Evolutionary conservation across 2,113 vertebrate species (phyloP), one percentile per base, ranked within the genome.

Genomic region (Leptocoma aspasia): DNA sequence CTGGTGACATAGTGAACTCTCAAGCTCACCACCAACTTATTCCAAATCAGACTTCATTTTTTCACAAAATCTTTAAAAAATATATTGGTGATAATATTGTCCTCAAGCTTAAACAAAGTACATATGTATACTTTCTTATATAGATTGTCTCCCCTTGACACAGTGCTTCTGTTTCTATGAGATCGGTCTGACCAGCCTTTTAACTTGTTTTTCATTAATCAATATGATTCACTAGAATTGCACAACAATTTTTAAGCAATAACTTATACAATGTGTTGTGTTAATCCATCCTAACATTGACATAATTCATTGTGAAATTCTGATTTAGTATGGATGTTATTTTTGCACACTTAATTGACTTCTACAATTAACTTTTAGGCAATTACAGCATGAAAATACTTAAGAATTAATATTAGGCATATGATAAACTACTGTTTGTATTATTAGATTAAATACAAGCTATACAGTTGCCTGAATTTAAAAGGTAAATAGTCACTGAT

Each of bases 281-380:
- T 88, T 94, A 96, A 96, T 96, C 75, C 86, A 18, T 92, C 75
- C n/a, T 92, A 97, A 96, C 52, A 83, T 81, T 95, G 96, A 92
- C 52, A 89, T 95, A 60, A 88, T 52, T 89, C 10, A 75, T 92
- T 89, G 75, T 45, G 41, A 87, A 92, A 84, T 92, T 96, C 95
- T 84, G 63, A 93, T 97, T 97, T 96, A 92, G 54, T 88, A 88
- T 90, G 76, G 82, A 91, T 95, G 65, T 96, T 97, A 61, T 72
- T 93, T 95, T 96, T 96, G 75, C 88, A 95, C 65, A 80, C 92
- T 95, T 95, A 41, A 81, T 60, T 85, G 81, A 94, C 54, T 86
- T 90, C 75, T 83, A 56, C 60, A 90, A 90, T 95, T 88, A 78
- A 59, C 57, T 86, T 86, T 95, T 86, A 80, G 71, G 91, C 94